A percentile compares a stretch with the other conserved stretches of the same genome.
phyloP scores from a whole-genome alignment of 92 coral and sea anemone genomes.

The Bergia sp. region DNA sequence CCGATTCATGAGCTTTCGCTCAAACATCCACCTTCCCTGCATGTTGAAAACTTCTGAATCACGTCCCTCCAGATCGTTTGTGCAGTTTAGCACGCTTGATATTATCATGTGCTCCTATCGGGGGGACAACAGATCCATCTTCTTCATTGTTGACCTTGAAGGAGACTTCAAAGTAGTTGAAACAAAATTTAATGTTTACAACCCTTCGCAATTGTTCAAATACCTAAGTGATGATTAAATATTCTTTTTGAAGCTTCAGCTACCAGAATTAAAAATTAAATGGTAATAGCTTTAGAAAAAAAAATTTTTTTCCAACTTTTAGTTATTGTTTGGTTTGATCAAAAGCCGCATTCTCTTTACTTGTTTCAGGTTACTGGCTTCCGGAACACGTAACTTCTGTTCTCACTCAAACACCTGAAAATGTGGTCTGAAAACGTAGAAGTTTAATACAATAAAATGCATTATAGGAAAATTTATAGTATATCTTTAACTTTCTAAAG shows the following conservation, averaged over 20 bases:
- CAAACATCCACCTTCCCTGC: conserved; percentile 13
- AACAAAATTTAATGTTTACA: neutral
- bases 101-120: neutral
- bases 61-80: neutral
- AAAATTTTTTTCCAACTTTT: neutral
- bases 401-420: neutral
- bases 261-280: neutral
- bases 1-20: conserved; percentile 34
- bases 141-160: neutral
- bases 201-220: neutral
- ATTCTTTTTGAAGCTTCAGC: neutral
- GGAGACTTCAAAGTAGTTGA: neutral
- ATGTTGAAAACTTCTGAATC: conserved; percentile 15
- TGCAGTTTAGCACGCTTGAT: conserved; percentile 23
- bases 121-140: neutral
- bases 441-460: neutral
- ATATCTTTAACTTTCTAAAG: no score
- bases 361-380: neutral
- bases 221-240: neutral
- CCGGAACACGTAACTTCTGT: neutral
- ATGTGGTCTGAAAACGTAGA: neutral
- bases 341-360: conserved; percentile 8
- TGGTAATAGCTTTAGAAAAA: neutral
- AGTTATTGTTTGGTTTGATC: neutral
- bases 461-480: neutral